Evolutionary conservation across 2,797 vertebrate species (phyloP).

Genomic region (Enteromius thamalakanensis): DNA sequence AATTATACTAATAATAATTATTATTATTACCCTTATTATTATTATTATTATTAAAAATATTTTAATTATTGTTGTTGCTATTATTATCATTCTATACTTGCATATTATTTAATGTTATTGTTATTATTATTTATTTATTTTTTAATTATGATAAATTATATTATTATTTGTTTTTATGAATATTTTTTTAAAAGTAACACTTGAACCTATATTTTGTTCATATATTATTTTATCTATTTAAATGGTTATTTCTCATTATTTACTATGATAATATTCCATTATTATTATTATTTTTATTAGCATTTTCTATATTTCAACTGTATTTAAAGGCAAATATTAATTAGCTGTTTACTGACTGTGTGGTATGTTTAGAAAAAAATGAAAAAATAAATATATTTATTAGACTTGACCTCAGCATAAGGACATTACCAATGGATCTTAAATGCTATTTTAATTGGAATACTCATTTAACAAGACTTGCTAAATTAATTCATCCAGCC

Average conservation of each 20-base stretch:
- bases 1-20: too few species aligned
- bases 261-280: neutral
- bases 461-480: neutral
- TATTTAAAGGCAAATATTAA: neutral
- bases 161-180: neutral
- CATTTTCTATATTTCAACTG: neutral
- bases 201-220: neutral
- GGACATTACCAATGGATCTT: neutral
- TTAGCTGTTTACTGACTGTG: neutral
- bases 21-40: neutral
- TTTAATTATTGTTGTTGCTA: neutral
- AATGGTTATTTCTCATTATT: neutral
- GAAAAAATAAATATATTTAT: too few species aligned
- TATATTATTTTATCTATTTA: neutral
- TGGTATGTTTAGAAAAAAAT: neutral
- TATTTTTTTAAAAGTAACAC: too few species aligned
- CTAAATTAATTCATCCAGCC: neutral
- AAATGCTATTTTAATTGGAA: neutral
- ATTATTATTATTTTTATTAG: neutral
- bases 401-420: conserved; percentile 1
- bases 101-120: neutral
- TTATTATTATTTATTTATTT: neutral
- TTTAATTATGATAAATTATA: neutral
- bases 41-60: neutral
- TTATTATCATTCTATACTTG: neutral